These are phyloP conservation scores for Drosophila santomea DNA, from an alignment of 1,140 invertebrate species.

Conservation along the genomic window DNA sequence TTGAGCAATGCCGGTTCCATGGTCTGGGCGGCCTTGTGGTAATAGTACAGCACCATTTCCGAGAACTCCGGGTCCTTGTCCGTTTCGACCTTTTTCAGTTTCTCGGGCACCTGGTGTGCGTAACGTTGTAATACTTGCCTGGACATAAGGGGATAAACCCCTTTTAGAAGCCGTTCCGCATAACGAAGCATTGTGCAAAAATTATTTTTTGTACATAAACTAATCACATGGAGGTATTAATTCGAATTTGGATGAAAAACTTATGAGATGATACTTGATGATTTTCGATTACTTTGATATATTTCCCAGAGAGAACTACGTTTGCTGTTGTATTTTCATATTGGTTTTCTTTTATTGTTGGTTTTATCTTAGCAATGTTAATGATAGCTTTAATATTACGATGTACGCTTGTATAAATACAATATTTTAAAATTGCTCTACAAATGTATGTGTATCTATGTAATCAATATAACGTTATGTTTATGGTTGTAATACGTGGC, in stretches of 20 bases:
- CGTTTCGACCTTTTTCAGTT: conserved; percentile 86
- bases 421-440: conserved; percentile 66
- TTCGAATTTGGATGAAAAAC: not conserved
- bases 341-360: conserved; percentile 37
- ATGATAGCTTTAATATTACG: conserved; percentile 41
- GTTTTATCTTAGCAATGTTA: conserved; percentile 41
- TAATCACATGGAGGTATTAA: too few relatives aligned
- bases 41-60: conserved; percentile 90
- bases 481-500: conserved; percentile 63
- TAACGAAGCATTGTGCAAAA: too few relatives aligned
- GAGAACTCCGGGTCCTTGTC: conserved; percentile 89
- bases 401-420: conserved; percentile 45
- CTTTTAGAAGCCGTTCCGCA: too few relatives aligned
- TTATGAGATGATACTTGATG: too few relatives aligned
- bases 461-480: conserved; percentile 43
- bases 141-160: too few relatives aligned
- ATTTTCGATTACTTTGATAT: not conserved
- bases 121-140: not conserved
- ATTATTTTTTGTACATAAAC: too few relatives aligned
- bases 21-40: conserved; percentile 88
- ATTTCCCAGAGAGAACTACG: conserved; percentile 2
- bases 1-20: conserved; percentile 89
- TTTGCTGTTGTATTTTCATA: conserved; percentile 24
- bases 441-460: conserved; percentile 33
- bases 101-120: conserved; percentile 87